Percentiles rank a stretch among this genome's conserved stretches.
phyloP scores from a whole-genome alignment of 2,888 invertebrate genomes.

The Abrostola triplasia region DNA sequence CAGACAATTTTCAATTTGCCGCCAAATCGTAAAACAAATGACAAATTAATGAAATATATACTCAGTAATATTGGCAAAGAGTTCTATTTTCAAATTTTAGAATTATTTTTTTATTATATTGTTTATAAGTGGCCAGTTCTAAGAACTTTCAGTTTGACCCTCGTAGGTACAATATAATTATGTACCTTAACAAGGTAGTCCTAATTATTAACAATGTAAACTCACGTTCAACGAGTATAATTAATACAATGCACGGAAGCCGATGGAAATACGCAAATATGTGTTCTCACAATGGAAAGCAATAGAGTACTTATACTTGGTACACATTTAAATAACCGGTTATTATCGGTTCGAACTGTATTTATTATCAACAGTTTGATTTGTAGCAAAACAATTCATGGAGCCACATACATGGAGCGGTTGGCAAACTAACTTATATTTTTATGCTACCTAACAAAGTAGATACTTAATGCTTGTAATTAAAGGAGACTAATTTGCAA shows the following conservation, averaged over 20 bases:
- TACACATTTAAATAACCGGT: constrained; percentile 25
- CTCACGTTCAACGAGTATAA: constrained; percentile 13
- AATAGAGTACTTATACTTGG: constrained; percentile 2
- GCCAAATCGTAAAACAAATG: too few species aligned
- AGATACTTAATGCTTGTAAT: neutral
- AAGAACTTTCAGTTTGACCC: too few species aligned
- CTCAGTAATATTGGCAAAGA: too few species aligned
- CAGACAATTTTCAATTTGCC: too few species aligned
- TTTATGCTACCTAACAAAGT: constrained; percentile 5
- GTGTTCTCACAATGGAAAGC: constrained; percentile 19
- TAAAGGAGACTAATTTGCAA: too few species aligned
- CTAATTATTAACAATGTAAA: constrained; percentile 21
- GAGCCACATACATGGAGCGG: neutral
- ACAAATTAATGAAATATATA: too few species aligned
- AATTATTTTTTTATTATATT: too few species aligned
- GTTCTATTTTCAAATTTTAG: too few species aligned
- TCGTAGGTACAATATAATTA: neutral
- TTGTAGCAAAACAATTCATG: constrained; percentile 16
- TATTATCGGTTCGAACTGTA: constrained; percentile 21
- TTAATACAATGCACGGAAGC: constrained; percentile 41
- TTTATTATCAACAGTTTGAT: constrained; percentile 34
- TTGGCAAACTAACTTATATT: constrained; percentile 31
- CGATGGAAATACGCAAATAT: constrained; percentile 29
- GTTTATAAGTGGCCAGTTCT: too few species aligned
- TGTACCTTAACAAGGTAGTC: neutral